Percentiles rank a stretch among this genome's conserved stretches.
Evolutionary conservation across 1,140 invertebrate genomes (phyloP).

Genomic region (Gonioctena quinquepunctata): DNA sequence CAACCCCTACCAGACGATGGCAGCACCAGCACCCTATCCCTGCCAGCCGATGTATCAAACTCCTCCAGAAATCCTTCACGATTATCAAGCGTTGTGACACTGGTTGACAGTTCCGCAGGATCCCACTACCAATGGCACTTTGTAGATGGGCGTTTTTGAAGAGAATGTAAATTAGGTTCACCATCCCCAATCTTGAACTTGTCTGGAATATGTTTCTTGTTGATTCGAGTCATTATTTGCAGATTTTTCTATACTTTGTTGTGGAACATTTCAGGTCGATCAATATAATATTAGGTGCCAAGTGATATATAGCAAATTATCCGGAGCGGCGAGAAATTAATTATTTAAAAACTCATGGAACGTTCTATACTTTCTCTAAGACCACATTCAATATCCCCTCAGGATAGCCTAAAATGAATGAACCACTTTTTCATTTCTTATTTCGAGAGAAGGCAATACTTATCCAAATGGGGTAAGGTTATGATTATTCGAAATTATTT

Average conservation of each 20-base stretch:
- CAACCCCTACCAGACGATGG: slow-evolving; percentile 43
- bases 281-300: no score
- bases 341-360: no score
- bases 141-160: slow-evolving; percentile 19
- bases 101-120: slow-evolving; percentile 45
- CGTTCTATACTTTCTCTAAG: no score
- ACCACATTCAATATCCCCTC: no score
- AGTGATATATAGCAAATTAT: no score
- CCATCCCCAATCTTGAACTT: background rate
- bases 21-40: slow-evolving; percentile 33
- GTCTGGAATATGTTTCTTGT: background rate
- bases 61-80: slow-evolving; percentile 49
- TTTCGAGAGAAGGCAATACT: no score
- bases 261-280: background rate
- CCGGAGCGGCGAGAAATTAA: no score
- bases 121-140: slow-evolving; percentile 21
- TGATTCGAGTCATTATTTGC: background rate
- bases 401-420: no score
- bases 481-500: no score
- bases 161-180: background rate
- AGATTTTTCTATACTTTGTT: background rate
- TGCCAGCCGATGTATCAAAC: slow-evolving; percentile 50
- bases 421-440: no score
- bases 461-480: no score
- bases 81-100: slow-evolving; percentile 56